Conservation (phyloP, 2,113 vertebrate species). For the Conger conger region DNA sequence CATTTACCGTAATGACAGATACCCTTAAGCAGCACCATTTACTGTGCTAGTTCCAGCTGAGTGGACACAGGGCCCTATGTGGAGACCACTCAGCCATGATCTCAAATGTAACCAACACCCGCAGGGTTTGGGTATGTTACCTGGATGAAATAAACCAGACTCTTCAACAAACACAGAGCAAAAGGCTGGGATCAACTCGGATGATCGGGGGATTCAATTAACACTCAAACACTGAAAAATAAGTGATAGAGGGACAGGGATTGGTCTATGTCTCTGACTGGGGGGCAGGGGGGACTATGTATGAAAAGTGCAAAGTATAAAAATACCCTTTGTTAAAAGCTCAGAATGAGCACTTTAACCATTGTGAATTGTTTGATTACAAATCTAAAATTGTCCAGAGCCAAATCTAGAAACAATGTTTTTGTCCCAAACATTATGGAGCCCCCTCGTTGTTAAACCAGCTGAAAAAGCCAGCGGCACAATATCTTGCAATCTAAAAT, state of each 20-base stretch:
- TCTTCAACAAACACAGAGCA: neutral
- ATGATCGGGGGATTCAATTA: no score
- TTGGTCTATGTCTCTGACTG: no score
- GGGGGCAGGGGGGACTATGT: no score
- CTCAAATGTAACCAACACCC: neutral
- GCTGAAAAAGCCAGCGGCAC: neutral
- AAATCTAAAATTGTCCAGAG: no score
- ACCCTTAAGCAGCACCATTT: slow-evolving; percentile 1
- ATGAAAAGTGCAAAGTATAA: no score
- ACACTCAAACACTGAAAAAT: no score
- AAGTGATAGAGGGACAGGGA: no score
- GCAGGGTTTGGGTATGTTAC: neutral
- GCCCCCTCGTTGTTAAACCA: neutral
- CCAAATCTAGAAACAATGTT: no score
- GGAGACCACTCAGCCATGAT: neutral
- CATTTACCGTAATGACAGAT: slow-evolving; percentile 24
- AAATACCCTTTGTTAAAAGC: no score
- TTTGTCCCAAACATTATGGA: neutral
- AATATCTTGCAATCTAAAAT: slow-evolving; percentile 7
- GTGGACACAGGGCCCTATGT: neutral
- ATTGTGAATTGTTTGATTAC: no score
- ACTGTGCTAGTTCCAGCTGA: neutral
- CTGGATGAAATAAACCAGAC: neutral
- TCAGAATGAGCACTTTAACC: no score
- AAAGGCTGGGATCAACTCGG: no score